phyloP scores from a whole-genome alignment of 2,113 vertebrate species.

The Silurus meridionalis region DNA sequence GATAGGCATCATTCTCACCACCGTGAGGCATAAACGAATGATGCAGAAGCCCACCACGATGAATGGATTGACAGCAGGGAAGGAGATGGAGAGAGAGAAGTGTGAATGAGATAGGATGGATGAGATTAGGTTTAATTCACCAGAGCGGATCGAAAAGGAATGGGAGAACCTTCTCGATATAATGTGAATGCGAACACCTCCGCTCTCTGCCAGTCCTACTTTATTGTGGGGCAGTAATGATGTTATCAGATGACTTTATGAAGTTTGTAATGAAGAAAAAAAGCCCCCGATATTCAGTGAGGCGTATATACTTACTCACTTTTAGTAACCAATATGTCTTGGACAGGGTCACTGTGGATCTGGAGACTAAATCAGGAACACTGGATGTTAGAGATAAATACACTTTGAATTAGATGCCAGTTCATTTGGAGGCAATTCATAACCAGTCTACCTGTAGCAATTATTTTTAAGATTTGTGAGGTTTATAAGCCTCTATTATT shows the following conservation, averaged over 20 bases:
- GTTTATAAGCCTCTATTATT: not conserved
- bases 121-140: conserved; percentile 21
- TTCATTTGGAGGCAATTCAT: not conserved
- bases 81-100: conserved; percentile 11
- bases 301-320: not conserved
- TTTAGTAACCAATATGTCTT: not conserved
- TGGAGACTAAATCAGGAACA: not conserved
- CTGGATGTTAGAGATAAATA: not conserved
- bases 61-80: conserved; percentile 37
- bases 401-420: not conserved
- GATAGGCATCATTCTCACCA: not conserved
- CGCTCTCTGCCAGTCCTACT: not conserved
- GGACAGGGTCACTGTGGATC: not conserved
- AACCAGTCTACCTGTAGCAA: not conserved
- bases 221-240: not conserved
- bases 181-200: not conserved
- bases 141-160: not conserved
- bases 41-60: conserved; percentile 36
- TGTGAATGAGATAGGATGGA: not conserved
- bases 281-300: not conserved
- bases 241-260: not conserved
- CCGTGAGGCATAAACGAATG: conserved; percentile 1
- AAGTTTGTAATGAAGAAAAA: no score
- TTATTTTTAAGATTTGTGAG: not conserved
- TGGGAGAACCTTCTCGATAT: not conserved